Evolutionary conservation across 2,797 vertebrate genomes (phyloP), one percentile per base, ranked within the genome.

Genomic region (Myripristis murdjan): DNA sequence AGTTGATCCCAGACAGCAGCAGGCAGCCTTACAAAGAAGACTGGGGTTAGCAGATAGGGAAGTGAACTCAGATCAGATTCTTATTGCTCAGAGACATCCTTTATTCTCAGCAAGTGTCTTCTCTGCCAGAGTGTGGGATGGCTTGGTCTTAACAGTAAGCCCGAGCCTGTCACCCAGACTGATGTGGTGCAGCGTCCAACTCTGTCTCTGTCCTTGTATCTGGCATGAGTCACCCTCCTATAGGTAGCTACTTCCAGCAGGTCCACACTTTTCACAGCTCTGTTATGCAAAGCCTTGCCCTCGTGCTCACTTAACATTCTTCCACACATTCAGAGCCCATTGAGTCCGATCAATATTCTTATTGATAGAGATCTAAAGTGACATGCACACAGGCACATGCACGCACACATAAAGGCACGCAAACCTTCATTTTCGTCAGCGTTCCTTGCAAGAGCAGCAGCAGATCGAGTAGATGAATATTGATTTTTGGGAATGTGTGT

Each of bases 401-500:
- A 62, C 23, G 9, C 18, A 43, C 48, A 68, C 35, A 62, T 28
- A 67, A 53, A 57, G 24, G 37, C 68, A 6, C 31, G 12, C 1
- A 8, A 51, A 48, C 60, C 51, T 80, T 66, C 22, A 35, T 60
- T 72, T 72, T 66, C 8, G 0, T 24, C 62, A 20, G 26, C 12
- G 47, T 66, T 49, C 46, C 73, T 75, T 66, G 66, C 14, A 60
- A 54, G 59, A 52, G 46, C 49, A 52, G 56, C 61, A 71, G 26
- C 12, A 1, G 54, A 74, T 67, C 33, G 43, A 75, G 37, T 65
- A 67, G 70, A 68, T 77, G 66, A 59, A 48, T 81, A 89, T 89
- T 82, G 82, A 85, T 90, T 90, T 83, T 81, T 66, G 67, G 81
- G 64, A 58, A 68, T 41, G 72, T 70, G 56, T 67, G 70, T 70